A percentile compares a stretch with the other conserved stretches of the same genome.
Conservation (phyloP, 2,797 vertebrate species). For the Rhinogobio ventralis region DNA sequence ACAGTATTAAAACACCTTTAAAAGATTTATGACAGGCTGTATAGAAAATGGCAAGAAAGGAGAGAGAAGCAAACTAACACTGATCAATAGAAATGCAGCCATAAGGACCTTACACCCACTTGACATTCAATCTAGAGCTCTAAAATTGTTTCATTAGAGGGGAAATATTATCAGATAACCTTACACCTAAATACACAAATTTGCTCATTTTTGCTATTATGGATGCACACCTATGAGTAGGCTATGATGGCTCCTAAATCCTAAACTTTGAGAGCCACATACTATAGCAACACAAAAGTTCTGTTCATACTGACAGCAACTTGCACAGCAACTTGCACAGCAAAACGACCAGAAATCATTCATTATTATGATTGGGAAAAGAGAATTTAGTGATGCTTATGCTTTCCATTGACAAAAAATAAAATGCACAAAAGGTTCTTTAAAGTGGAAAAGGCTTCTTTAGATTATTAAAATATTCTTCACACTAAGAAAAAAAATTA, state of each 20-base stretch:
- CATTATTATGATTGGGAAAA: not conserved
- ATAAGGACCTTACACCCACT: not conserved
- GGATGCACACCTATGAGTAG: not conserved
- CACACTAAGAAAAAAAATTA: not conserved
- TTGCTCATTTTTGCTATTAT: not conserved
- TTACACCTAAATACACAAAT: not conserved
- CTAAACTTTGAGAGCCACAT: constrained; percentile 1
- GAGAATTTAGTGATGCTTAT: not conserved
- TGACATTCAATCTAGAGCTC: not conserved
- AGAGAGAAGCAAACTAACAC: not conserved
- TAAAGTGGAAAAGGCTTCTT: not conserved
- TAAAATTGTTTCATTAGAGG: not conserved
- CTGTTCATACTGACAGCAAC: not conserved
- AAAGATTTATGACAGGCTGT: constrained; percentile 15
- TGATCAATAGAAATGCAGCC: not conserved
- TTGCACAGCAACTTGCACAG: not conserved
- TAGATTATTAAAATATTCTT: not conserved
- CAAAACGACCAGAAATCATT: not conserved
- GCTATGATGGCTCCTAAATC: not conserved
- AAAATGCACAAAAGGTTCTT: not conserved
- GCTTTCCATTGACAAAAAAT: not conserved
- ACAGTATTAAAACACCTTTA: constrained; percentile 4
- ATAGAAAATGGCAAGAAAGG: not conserved
- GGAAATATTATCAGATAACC: constrained; percentile 3
- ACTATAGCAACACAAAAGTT: not conserved